Base-by-base conservation (phyloP, 2,113 vertebrate genomes). In the Limnothrissa miodon region DNA sequence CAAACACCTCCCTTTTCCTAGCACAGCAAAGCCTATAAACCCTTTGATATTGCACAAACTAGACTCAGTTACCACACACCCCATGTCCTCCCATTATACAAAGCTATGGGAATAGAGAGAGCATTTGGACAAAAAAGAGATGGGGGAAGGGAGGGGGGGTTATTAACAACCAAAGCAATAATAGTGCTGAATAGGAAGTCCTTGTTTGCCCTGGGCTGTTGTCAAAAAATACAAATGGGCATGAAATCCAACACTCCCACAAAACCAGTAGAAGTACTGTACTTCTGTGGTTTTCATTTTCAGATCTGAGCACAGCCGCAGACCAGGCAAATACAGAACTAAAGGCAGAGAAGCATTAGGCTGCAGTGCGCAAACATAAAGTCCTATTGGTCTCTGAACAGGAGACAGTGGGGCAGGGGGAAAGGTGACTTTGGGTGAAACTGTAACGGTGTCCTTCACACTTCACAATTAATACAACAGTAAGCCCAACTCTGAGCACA, bases 1-100 rank as follows among this genome's bases (percentile, higher is more conserved):
- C 48, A 53, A 3, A 53, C 48, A 53, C 48, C 53, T 5, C 62
- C 62, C 62, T 10, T 70, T 70, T 70, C 29, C 62, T 23, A 70
- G 36, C 62, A 70, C 62, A 45, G 62, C 79, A 70, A 46, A 79
- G 19, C 59, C 83, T 74, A 79, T 66, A 78, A 11, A 62, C 39
- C 45, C 48, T 82, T 70, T 70, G 33, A 70, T 29, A 25, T 70
- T 70, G 29, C 29, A 13, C 62, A 70, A 9, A 70, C 29, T 36
- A 70, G 25, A 70, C 62, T 70, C 62, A 0, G 29, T 29, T 2
- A 29, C 59, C 59, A 66, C 13, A 10, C 17, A 70, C 33, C 29
- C 10, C 10, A n/a, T n/a, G n/a, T n/a, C 9, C 25, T 70, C 62
- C 17, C 62, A 15, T 13, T 17, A 70, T 13, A 70, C 29, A 36